phyloP scores from a whole-genome alignment of 2,113 vertebrate species.

The Ciconia maguari region DNA sequence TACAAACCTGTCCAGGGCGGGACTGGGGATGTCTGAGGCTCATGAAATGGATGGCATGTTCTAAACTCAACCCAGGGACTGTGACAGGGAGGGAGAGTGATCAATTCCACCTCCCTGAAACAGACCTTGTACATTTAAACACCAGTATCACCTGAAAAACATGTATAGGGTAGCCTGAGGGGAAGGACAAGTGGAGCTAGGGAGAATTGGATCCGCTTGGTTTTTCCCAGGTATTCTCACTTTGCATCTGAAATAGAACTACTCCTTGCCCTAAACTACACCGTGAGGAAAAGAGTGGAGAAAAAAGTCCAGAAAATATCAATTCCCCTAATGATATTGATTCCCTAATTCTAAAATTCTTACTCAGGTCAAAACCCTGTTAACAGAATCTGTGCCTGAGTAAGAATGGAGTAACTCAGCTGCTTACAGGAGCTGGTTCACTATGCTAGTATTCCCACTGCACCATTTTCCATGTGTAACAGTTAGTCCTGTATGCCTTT shows the following conservation, averaged over 20 bases:
- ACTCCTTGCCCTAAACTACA: neutral
- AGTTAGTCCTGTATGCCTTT: neutral
- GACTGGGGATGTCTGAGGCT: neutral
- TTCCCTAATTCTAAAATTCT: neutral
- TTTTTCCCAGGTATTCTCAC: neutral
- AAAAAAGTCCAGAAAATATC: neutral
- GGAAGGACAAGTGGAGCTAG: neutral
- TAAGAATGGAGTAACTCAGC: neutral
- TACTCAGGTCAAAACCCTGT: neutral
- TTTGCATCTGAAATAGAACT: neutral
- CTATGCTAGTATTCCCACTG: neutral
- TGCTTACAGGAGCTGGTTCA: conserved; percentile 40
- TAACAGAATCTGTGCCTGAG: neutral
- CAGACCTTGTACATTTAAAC: neutral
- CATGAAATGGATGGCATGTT: neutral
- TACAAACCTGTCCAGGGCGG: neutral
- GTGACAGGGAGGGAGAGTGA: neutral
- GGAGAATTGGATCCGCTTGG: neutral
- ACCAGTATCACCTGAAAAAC: neutral
- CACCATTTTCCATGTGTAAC: conserved; percentile 6
- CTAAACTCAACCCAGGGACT: neutral
- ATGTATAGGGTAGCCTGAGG: neutral
- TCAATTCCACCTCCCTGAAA: neutral
- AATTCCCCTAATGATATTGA: neutral
- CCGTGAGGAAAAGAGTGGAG: neutral